Base-by-base conservation (phyloP, 1,140 invertebrate species). In the Pachypeltis micranthus region DNA sequence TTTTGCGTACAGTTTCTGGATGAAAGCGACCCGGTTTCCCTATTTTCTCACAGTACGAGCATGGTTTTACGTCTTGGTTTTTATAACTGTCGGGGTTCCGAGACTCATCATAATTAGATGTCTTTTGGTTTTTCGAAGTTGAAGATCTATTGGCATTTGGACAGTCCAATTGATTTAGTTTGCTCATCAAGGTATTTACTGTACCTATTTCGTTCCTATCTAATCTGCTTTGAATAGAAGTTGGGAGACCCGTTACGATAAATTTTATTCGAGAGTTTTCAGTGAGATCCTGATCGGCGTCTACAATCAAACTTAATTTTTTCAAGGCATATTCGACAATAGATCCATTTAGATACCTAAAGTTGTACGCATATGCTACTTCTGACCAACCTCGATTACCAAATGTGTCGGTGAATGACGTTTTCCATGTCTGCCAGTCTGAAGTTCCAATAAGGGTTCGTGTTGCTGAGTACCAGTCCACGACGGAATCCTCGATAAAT, bases 281-380 rank as follows among this genome's bases (percentile, higher is more conserved):
- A 54, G 51, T 10, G 7, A 54, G 7, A 7, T 10, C 4, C 51
- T 7, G 51, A 7, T 54, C 51, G 21, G 51, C 21, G 7, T 54
- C 14, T 23, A 54, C 47, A 71, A 61, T 59, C 71, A 64, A 47
- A 71, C 66, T 69, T 67, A 68, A 68, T 64, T 71, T 72, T 65
- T 66, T 72, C 27, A 68, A 63, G 2, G 69, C 71, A 72, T 74
- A 72, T 67, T 70, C 70, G 62, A 73, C 44, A 51, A 73, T 67
- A 3, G 69, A 69, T 16, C 70, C 70, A 44, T 51, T 10, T 67
- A 66, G 39, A 61, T 70, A 72, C 31, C 64, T 73, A 65, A 67
- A 73, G 55, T 47, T 56, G 61, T 69, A 67, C 23, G 70, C 72
- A 69, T 72, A 73, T 61, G 59, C 71, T 0, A 70, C 55, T 64